A percentile compares a stretch with the other conserved stretches of the same genome.
phyloP scores from a whole-genome alignment of 92 coral and sea anemone genomes.

The Pocillopora grandis region DNA sequence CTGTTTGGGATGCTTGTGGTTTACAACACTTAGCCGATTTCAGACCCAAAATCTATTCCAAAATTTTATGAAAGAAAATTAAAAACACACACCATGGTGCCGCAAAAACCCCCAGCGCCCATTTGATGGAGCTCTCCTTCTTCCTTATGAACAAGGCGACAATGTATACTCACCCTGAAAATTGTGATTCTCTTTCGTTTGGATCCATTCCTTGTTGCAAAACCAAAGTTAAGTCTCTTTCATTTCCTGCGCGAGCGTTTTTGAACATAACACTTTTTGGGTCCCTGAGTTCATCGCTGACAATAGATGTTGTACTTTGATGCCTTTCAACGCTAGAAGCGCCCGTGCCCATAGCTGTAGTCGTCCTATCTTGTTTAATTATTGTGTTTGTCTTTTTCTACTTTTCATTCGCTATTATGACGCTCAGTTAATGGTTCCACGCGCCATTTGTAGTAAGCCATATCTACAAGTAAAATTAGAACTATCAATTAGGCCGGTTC shows the following conservation, averaged over 20 bases:
- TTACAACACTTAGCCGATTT: no score
- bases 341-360: slow-evolving; percentile 11
- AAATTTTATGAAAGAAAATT: no score
- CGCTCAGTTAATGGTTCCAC: not conserved
- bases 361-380: not conserved
- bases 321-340: slow-evolving; percentile 10
- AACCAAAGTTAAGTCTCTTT: slow-evolving; percentile 24
- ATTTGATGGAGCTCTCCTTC: no score
- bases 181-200: slow-evolving; percentile 46
- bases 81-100: no score
- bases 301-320: not conserved
- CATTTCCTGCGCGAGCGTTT: slow-evolving; percentile 56
- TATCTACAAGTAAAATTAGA: not conserved
- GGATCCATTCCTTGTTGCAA: slow-evolving; percentile 62
- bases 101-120: no score
- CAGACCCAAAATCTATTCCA: no score
- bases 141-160: not conserved
- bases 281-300: slow-evolving; percentile 38
- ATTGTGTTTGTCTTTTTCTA: not conserved
- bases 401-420: slow-evolving; percentile 18
- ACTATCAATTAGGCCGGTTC: not conserved
- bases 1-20: no score
- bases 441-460: not conserved
- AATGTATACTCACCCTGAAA: slow-evolving; percentile 37
- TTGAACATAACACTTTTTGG: slow-evolving; percentile 32